Conservation (phyloP, 2,113 vertebrate species). For the Corapipo altera region DNA sequence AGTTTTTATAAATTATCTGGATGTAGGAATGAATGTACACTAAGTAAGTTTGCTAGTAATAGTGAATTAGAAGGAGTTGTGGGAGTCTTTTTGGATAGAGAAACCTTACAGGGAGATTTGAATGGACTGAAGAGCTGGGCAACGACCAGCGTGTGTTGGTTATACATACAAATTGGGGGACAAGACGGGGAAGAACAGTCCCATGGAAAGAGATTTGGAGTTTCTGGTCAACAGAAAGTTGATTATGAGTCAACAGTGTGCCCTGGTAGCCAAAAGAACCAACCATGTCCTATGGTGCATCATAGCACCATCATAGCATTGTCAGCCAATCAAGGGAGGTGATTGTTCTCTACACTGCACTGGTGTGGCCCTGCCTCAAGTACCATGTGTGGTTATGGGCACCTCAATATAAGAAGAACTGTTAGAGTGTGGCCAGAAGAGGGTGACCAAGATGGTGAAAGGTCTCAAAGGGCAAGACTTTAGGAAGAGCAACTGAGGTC, state of each 20-base stretch:
- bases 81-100: background rate
- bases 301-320: background rate
- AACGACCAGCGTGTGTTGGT: background rate
- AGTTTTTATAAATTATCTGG: background rate
- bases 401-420: background rate
- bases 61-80: background rate
- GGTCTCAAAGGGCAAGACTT: background rate
- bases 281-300: background rate
- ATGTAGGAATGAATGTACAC: background rate
- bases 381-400: background rate
- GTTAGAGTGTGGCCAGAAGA: background rate
- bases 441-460: background rate
- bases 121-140: background rate
- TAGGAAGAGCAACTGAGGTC: background rate
- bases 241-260: background rate
- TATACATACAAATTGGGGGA: background rate
- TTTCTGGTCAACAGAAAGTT: background rate
- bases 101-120: background rate
- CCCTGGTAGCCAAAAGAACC: background rate
- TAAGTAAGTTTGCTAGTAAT: background rate
- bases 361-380: background rate
- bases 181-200: background rate
- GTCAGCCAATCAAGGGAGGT: background rate
- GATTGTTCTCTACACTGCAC: background rate
- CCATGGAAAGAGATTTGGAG: background rate